Percentiles rank a stretch among this genome's conserved stretches.
Conservation (phyloP, 2,113 vertebrate genomes). For the Gasterosteus aculeatus region DNA sequence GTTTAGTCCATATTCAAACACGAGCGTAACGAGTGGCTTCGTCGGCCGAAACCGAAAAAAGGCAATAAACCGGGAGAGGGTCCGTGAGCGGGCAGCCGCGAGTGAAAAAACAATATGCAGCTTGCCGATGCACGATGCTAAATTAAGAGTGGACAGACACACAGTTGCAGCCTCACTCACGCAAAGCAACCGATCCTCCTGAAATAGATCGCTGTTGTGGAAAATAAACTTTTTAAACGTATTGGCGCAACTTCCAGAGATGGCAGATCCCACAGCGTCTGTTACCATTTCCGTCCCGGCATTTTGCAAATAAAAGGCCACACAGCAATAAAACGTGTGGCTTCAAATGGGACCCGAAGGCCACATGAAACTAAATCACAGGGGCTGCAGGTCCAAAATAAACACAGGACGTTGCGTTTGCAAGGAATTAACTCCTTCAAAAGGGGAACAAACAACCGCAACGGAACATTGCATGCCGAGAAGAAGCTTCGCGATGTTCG, state of each 20-base stretch:
- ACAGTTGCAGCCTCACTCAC: neutral
- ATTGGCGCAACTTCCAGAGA: conserved; percentile 28
- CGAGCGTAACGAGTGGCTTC: neutral
- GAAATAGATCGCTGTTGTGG: neutral
- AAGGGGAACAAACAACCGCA: conserved; percentile 33
- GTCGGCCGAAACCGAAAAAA: neutral
- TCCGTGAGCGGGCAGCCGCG: no score
- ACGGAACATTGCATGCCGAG: neutral
- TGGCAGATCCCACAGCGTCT: conserved; percentile 7
- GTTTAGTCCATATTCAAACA: neutral
- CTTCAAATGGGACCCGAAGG: conserved; percentile 44
- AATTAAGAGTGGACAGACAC: neutral
- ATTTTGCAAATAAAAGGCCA: conserved; percentile 19
- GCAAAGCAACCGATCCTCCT: neutral
- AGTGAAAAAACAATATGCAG: neutral
- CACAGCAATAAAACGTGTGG: conserved; percentile 26
- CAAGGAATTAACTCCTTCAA: conserved; percentile 31
- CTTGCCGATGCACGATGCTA: neutral
- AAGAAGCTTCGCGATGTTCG: conserved; percentile 21
- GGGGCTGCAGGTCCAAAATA: conserved; percentile 26
- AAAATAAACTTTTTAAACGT: neutral
- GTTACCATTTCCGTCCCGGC: neutral
- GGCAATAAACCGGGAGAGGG: no score
- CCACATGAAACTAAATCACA: conserved; percentile 35
- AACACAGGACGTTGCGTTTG: conserved; percentile 15